These are phyloP conservation scores for Drosophila peninsularis DNA, from an alignment of 2,888 invertebrate genomes.

Conservation along the genomic window DNA sequence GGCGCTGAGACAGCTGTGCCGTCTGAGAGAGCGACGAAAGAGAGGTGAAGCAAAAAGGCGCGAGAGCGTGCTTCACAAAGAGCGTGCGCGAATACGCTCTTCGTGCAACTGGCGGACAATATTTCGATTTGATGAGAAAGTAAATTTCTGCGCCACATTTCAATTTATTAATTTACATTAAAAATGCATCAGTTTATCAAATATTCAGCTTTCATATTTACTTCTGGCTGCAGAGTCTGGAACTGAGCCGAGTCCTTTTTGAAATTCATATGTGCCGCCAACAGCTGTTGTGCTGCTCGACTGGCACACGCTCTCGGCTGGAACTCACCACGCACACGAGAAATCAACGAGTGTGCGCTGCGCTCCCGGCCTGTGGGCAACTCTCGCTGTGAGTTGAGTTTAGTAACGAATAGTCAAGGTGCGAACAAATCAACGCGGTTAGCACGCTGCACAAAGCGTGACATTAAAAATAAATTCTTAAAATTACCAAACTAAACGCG, in stretches of 20 bases:
- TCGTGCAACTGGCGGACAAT: not conserved
- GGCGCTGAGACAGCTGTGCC: slow-evolving; percentile 61
- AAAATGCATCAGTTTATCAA: not conserved
- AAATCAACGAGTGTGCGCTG: slow-evolving; percentile 65
- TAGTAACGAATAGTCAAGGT: slow-evolving; percentile 80
- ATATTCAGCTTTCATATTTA: not conserved
- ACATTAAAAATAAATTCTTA: slow-evolving; percentile 65
- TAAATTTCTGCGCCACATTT: rapidly evolving
- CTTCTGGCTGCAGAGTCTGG: not conserved
- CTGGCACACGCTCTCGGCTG: slow-evolving; percentile 58
- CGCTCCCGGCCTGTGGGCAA: slow-evolving; percentile 43
- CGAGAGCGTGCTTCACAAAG: slow-evolving; percentile 8
- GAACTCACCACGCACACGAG: slow-evolving; percentile 60
- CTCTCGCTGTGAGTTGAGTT: slow-evolving; percentile 62
- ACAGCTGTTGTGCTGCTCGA: slow-evolving; percentile 57
- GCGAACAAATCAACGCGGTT: slow-evolving; percentile 81
- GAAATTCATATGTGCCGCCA: slow-evolving; percentile 52
- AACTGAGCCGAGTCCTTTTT: slow-evolving; percentile 6
- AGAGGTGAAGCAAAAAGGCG: not conserved
- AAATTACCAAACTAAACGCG: slow-evolving; percentile 56
- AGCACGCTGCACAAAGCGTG: slow-evolving; percentile 71
- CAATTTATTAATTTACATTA: not conserved
- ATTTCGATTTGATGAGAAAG: not conserved
- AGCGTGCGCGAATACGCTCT: slow-evolving; percentile 60
- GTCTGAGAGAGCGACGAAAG: not conserved